These are phyloP conservation scores for Perodicticus potto DNA, from an alignment of 2,797 vertebrate species.

Conservation along the genomic window DNA sequence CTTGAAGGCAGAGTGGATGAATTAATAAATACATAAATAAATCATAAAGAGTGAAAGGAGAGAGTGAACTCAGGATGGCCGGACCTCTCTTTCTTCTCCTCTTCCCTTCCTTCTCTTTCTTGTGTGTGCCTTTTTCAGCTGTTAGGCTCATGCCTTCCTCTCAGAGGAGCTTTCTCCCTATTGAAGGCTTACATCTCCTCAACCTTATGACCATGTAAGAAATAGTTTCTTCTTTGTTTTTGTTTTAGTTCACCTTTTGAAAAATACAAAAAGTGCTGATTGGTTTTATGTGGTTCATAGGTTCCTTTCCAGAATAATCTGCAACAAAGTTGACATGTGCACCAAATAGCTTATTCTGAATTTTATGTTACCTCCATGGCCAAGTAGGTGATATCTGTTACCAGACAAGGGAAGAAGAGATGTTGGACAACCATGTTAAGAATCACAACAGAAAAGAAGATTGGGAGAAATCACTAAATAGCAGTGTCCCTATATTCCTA, in stretches of 20 bases:
- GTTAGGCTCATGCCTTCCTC: background rate
- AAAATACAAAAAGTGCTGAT: slow-evolving; percentile 23
- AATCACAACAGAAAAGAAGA: background rate
- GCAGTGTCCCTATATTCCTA: background rate
- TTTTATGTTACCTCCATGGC: background rate
- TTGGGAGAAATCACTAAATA: background rate
- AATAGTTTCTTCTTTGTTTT: background rate
- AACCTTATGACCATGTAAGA: background rate
- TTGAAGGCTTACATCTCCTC: background rate
- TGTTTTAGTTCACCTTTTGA: background rate
- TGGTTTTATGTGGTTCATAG: background rate
- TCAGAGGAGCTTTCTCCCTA: background rate
- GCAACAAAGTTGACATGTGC: background rate
- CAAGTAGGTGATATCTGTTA: background rate
- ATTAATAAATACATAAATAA: background rate
- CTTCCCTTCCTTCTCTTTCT: fast-evolving
- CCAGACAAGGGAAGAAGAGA: background rate
- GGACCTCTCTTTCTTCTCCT: background rate
- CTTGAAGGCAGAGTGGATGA: background rate
- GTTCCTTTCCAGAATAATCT: background rate
- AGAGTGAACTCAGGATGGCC: background rate
- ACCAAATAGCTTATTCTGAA: background rate
- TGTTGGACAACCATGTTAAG: background rate
- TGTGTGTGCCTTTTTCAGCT: background rate
- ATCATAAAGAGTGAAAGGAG: background rate